Conservation (phyloP, 2,888 invertebrate species). For the Coleophora deauratella region DNA sequence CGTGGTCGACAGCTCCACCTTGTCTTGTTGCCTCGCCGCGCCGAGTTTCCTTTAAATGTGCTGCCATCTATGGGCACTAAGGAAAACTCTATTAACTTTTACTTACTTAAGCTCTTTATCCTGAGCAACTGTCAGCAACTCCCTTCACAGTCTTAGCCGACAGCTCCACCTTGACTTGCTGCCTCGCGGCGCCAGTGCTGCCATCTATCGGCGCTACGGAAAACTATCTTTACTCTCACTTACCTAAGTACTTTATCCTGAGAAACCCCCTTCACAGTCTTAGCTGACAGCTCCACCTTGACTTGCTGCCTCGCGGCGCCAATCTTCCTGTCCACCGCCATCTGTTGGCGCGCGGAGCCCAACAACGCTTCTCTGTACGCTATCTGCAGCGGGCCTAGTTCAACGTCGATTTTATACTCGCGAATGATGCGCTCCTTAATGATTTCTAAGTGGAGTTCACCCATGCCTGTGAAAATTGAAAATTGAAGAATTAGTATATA, state of each 20-base stretch:
- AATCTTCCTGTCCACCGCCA: slow-evolving; percentile 76
- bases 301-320: slow-evolving; percentile 76
- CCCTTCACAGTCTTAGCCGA: slow-evolving; percentile 71
- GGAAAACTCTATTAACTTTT: too few species aligned
- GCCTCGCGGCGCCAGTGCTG: slow-evolving; percentile 76
- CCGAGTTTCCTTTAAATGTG: too few species aligned
- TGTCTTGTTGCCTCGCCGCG: slow-evolving; percentile 73
- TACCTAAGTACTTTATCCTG: slow-evolving; percentile 66
- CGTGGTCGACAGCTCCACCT: slow-evolving; percentile 76
- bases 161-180: slow-evolving; percentile 76
- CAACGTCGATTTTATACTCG: slow-evolving; percentile 93
- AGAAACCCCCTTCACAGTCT: slow-evolving; percentile 54
- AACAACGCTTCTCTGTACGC: slow-evolving; percentile 88
- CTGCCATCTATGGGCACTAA: slow-evolving; percentile 80
- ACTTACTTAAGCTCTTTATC: slow-evolving; percentile 65
- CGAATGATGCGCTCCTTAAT: slow-evolving; percentile 89
- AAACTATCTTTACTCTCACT: too few species aligned
- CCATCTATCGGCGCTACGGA: too few species aligned
- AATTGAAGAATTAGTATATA: too few species aligned
- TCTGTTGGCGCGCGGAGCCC: slow-evolving; percentile 50
- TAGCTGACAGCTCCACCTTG: slow-evolving; percentile 76
- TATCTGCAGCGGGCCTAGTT: slow-evolving; percentile 92
- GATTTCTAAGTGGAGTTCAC: slow-evolving; percentile 96
- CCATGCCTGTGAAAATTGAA: slow-evolving; percentile 92
- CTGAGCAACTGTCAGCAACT: slow-evolving; percentile 47